Evolutionary conservation across 2,888 invertebrate species (phyloP), one percentile per base, ranked within the genome.

Genomic region (Merodon equestris): DNA sequence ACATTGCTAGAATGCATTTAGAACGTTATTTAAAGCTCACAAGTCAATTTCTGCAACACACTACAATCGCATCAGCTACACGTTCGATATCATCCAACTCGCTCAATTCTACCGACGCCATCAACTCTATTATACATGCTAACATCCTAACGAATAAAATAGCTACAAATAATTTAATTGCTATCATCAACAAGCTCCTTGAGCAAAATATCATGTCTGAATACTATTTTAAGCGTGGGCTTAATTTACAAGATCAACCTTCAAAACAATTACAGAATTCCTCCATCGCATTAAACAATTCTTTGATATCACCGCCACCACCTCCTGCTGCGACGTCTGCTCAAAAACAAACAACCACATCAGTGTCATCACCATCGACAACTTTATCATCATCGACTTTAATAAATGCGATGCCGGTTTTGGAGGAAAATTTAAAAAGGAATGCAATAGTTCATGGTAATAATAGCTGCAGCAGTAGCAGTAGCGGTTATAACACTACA

Each of bases 1-100:
- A 86, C 66, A 87, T 89, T 14, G 85, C 87, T 1, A 88, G 87
- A 66, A 89, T 87, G 81, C 87, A 88, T 57, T 76, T 88, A 4
- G 87, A 86, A 67, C 84, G 85, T 18, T 86, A 87, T 40, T 71
- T 85, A 2, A 72, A 84, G 45, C 82, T 87, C 7, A 87, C 85
- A n/a, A 84, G 84, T 70, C 84, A 86, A 68, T 88, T 88, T 82
- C 82, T 85, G 15, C 84, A 84, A 27, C 82, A 82, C 42, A 83
- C 83, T 2, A 85, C 87, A 10, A 84, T 85, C 19, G 84, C 86
- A 13, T 74, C 85, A 0, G 85, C 85, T 12, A 83, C 83, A 7
- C 72, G 79, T 13, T 81, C 83, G 9, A 81, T 82, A 13, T 73
- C 82, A 13, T 57, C 71, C 1, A 68, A 74, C 40, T 70, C 63